Evolutionary conservation across 2,888 invertebrate genomes (phyloP), one percentile per base, ranked within the genome.

Genomic region (Agriopis aurantiaria): DNA sequence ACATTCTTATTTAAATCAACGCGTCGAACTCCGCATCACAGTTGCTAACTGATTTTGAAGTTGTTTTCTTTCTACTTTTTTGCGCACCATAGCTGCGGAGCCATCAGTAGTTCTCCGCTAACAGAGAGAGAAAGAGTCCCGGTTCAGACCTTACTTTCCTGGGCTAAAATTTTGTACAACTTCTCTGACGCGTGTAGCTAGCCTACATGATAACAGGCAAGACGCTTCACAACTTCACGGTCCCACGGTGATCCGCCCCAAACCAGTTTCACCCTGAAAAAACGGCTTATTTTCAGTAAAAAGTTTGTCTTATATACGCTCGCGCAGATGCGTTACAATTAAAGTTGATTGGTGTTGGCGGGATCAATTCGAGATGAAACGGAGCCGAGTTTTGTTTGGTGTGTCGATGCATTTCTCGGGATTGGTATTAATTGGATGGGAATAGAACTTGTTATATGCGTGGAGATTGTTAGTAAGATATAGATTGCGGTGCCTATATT

Each of bases 291-390:
- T 65, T 55, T 55, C 56, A 53, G 55, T 62, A 56, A 59, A 63
- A 58, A 56, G 43, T 33, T 49, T 51, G 49, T 56, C 51, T 23
- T 43, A 58, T 67, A 65, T 63, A 23, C 63, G 71, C 64, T 59
- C 59, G 70, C 67, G 63, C 65, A 73, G 73, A 68, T 75, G 56
- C 10, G 66, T 78, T 69, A 69, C 78, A 78, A 75, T 76, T 74
- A 75, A 65, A 23, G 69, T 69, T 78, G 71, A 76, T 78, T 75
- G 72, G 69, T 71, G 75, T 72, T 61, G 57, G 52, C 49, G 45
- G 65, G 74, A 71, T 76, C 69, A 69, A 71, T 78, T 75, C 69
- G 66, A 69, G 75, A 75, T 72, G 55, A 76, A 73, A 73, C 65
- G 65, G n/a, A 11, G 70, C 71, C 69, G 70, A 40, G 33, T 41